Evolutionary conservation across 1,140 invertebrate species (phyloP).

Genomic region (Laupala kohalensis): DNA sequence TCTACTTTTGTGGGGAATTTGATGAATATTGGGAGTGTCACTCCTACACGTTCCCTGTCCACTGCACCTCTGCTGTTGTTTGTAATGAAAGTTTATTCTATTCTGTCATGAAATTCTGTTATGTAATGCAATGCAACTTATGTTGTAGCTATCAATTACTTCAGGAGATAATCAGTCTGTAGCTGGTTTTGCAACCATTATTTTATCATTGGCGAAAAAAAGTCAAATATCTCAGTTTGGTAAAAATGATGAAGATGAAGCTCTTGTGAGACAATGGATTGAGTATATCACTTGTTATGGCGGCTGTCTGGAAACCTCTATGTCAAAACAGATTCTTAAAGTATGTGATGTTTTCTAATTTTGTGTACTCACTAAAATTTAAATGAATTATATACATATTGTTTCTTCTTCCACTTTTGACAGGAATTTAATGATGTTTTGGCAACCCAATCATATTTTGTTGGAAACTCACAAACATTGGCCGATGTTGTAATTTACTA

Average conservation of each 20-base stretch:
- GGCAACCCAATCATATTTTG: constrained; percentile 36
- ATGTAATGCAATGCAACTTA: not conserved
- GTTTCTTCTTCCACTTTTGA: constrained; percentile 18
- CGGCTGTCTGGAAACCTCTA: constrained; percentile 32
- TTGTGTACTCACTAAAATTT: not conserved
- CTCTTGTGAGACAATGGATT: constrained; percentile 33
- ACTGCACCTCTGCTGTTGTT: not conserved
- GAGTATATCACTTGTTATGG: constrained; percentile 36
- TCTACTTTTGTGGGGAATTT: not conserved
- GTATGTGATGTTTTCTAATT: not conserved
- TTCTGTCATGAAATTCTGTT: not conserved
- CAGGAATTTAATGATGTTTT: constrained; percentile 39
- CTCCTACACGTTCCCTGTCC: no score
- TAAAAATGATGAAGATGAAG: constrained; percentile 24
- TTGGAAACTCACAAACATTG: constrained; percentile 38
- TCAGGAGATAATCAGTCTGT: constrained; percentile 22
- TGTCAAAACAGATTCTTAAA: constrained; percentile 18
- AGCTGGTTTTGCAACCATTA: constrained; percentile 35
- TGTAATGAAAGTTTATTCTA: not conserved
- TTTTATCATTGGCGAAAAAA: constrained; percentile 28
- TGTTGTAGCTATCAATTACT: not conserved
- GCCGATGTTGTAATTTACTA: constrained; percentile 45
- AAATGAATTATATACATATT: constrained; percentile 1
- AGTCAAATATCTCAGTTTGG: constrained; percentile 29
- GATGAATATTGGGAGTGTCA: no score